Base-by-base conservation (phyloP, 1,140 invertebrate genomes). In the Nylanderia fulva region DNA sequence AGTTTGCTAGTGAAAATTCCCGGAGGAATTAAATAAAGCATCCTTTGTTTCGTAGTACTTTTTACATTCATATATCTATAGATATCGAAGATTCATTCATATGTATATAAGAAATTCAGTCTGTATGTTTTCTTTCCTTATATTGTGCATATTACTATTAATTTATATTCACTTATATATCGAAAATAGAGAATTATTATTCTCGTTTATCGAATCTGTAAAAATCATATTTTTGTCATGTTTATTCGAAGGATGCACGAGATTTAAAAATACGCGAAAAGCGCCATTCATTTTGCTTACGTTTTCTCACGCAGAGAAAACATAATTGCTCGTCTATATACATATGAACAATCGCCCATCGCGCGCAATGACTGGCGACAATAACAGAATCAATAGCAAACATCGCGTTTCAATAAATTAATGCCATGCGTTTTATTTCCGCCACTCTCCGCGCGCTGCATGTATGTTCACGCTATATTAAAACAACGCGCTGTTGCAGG, bases 341-440 rank as follows among this genome's bases (percentile, higher is more conserved):
- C 9, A 27, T 11, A n/a, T 48, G 33, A 68, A 58, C 36, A 71
- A 82, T 82, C 13, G 24, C 18, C 39, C 18, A 18, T 71, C 27
- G 77, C 13, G 45, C 75, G 21, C 76, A 61, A 69, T 69, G 61
- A 69, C 33, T 54, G 36, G 48, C 64, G 52, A 71, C 77, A 72
- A 71, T 58, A 72, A 82, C 52, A 18, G 29, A 72, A 82, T 82
- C 66, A 58, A 82, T 82, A 71, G 33, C 52, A 60, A 15, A 48
- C 36, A 39, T 58, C 66, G 27, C 36, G 52, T 72, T 45, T 82
- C 77, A 11, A 82, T 82, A 82, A 82, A 82, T 82, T 82, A 82
- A 72, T 58, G 36, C 36, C 29, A 29, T 5, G 52, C 48, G 48
- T 69, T 80, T 80, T 71, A 80, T 56, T 80, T 80, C 64, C 36